These are phyloP conservation scores for Pasiphila rectangulata DNA, from an alignment of 2,888 invertebrate species.

Conservation along the genomic window DNA sequence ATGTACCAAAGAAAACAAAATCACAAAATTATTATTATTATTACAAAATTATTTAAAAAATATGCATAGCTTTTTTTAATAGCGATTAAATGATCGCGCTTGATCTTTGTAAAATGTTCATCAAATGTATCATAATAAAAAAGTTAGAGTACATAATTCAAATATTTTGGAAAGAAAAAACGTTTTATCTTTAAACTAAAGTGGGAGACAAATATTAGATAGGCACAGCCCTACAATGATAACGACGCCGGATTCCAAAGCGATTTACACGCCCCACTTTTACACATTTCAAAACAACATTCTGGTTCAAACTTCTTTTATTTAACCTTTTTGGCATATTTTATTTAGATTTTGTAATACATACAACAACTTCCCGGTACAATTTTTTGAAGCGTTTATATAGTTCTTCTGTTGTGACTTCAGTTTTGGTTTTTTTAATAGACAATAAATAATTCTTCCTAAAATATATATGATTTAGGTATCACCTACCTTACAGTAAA, in stretches of 20 bases:
- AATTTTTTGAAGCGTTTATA: no score
- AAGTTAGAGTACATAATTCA: slow-evolving; percentile 10
- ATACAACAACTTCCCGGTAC: neutral
- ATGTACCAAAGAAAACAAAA: no score
- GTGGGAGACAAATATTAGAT: slow-evolving; percentile 70
- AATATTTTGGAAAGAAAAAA: slow-evolving; percentile 47
- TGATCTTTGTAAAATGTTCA: no score
- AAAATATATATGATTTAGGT: no score
- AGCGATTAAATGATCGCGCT: no score
- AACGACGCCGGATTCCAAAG: slow-evolving; percentile 60
- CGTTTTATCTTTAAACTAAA: slow-evolving; percentile 59
- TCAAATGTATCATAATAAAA: neutral
- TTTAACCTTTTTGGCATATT: slow-evolving; percentile 3
- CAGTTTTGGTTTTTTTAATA: no score
- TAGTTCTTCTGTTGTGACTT: no score
- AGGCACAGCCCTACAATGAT: slow-evolving; percentile 65
- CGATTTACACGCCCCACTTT: slow-evolving; percentile 51
- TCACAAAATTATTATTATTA: no score
- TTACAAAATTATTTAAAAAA: no score
- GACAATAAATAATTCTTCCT: no score
- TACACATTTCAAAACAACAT: slow-evolving; percentile 33
- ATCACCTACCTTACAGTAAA: no score
- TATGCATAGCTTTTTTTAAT: no score
- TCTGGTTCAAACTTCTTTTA: slow-evolving; percentile 25
- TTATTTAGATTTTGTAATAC: neutral